These are phyloP conservation scores for Gallinago jamesoni DNA, from an alignment of 2,113 vertebrate genomes.

Conservation along the genomic window DNA sequence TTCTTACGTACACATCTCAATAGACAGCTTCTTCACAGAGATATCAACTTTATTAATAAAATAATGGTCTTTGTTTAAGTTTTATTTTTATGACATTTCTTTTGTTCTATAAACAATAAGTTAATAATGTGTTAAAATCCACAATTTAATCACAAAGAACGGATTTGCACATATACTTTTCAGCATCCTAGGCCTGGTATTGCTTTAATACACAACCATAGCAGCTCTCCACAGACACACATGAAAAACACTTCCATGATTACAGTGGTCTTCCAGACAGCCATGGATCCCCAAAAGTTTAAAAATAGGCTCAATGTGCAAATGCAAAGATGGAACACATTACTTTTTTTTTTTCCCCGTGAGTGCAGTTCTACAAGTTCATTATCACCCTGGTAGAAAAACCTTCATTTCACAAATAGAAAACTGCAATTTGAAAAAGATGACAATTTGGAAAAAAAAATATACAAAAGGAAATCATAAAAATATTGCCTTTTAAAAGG, in stretches of 20 bases:
- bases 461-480: background rate
- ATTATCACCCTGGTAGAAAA: background rate
- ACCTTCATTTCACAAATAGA: background rate
- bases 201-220: background rate
- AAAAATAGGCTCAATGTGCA: background rate
- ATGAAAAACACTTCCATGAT: background rate
- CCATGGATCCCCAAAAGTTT: background rate
- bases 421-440: background rate
- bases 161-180: background rate
- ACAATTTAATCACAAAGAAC: background rate
- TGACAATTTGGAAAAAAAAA: background rate
- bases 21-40: background rate
- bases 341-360: no score
- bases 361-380: background rate
- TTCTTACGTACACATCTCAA: background rate
- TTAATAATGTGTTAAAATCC: background rate
- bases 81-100: background rate
- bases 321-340: background rate
- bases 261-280: background rate
- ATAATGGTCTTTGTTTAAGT: background rate
- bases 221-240: background rate
- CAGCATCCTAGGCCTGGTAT: background rate
- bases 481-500: background rate
- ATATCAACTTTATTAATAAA: background rate
- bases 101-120: background rate